Conservation (phyloP, 1,140 invertebrate species). For the Megathymus violae region DNA sequence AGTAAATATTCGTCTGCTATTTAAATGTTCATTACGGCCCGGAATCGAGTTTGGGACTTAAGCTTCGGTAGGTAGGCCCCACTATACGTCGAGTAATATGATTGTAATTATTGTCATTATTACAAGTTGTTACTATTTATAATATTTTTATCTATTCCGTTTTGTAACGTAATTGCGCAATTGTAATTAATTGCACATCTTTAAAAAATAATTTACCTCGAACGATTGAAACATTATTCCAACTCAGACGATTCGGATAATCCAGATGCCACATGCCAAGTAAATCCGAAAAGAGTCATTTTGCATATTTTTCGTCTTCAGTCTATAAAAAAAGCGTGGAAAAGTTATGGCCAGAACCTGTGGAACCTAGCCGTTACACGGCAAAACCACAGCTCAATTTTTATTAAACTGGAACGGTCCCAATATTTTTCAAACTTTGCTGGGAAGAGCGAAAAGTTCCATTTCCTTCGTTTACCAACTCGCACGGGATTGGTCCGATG, state of each 20-base stretch:
- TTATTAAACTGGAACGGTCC: constrained; percentile 55
- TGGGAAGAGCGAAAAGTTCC: constrained; percentile 50
- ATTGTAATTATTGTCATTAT: too few relatives aligned
- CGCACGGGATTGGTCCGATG: constrained; percentile 47
- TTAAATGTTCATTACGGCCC: too few relatives aligned
- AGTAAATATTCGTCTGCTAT: too few relatives aligned
- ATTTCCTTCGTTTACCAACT: constrained; percentile 56
- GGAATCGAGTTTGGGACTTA: too few relatives aligned
- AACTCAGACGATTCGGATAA: not conserved
- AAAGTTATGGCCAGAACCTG: constrained; percentile 40
- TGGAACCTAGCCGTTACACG: constrained; percentile 36
- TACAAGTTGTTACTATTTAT: too few relatives aligned
- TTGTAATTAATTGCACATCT: too few relatives aligned
- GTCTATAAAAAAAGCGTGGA: not conserved
- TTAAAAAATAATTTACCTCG: too few relatives aligned
- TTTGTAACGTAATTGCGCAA: too few relatives aligned
- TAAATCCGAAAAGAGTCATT: constrained; percentile 25
- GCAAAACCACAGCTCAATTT: constrained; percentile 48
- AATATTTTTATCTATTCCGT: too few relatives aligned
- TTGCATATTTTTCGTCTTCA: constrained; percentile 12
- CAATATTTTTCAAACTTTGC: constrained; percentile 53
- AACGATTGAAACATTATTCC: not conserved
- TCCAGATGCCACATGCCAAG: not conserved
- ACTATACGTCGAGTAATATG: too few relatives aligned
- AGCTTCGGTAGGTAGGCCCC: too few relatives aligned